Conservation (phyloP, 2,888 invertebrate genomes). For the Tachina lurida region DNA sequence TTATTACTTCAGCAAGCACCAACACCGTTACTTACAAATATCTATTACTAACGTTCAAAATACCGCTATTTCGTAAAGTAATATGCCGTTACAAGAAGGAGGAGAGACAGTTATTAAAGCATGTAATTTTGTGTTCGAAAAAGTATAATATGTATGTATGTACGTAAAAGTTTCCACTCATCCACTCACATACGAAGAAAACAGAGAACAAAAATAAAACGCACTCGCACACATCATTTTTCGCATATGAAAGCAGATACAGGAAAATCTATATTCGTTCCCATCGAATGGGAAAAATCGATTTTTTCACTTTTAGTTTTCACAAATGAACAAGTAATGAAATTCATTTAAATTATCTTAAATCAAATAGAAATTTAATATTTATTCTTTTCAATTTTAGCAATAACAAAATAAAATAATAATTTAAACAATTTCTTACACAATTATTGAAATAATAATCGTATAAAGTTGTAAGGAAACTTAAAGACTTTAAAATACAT, state of each 20-base stretch:
- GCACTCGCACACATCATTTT: slow-evolving; percentile 49
- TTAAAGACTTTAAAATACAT: not conserved
- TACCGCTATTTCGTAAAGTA: slow-evolving; percentile 59
- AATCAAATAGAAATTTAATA: slow-evolving; percentile 17
- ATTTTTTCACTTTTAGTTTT: slow-evolving; percentile 70
- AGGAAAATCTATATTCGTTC: slow-evolving; percentile 73
- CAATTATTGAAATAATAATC: not conserved
- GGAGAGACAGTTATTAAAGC: slow-evolving; percentile 20
- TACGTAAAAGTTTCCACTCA: too few species aligned
- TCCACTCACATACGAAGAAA: slow-evolving; percentile 46
- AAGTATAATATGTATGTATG: not conserved
- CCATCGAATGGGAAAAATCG: slow-evolving; percentile 73
- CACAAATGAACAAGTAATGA: slow-evolving; percentile 23
- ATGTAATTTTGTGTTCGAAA: slow-evolving; percentile 41
- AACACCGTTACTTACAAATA: slow-evolving; percentile 43
- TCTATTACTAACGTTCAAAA: slow-evolving; percentile 41
- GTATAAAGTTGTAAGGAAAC: not conserved
- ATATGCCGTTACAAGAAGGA: slow-evolving; percentile 35
- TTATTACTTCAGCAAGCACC: slow-evolving; percentile 20
- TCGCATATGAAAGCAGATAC: slow-evolving; percentile 67
- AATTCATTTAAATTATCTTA: slow-evolving; percentile 27
- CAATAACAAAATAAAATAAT: slow-evolving; percentile 6
- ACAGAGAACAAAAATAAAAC: slow-evolving; percentile 46
- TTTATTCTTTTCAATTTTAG: not conserved
- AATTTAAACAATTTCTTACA: not conserved